Evolutionary conservation across 2,113 vertebrate species (phyloP).

Genomic region (Albula goreensis): DNA sequence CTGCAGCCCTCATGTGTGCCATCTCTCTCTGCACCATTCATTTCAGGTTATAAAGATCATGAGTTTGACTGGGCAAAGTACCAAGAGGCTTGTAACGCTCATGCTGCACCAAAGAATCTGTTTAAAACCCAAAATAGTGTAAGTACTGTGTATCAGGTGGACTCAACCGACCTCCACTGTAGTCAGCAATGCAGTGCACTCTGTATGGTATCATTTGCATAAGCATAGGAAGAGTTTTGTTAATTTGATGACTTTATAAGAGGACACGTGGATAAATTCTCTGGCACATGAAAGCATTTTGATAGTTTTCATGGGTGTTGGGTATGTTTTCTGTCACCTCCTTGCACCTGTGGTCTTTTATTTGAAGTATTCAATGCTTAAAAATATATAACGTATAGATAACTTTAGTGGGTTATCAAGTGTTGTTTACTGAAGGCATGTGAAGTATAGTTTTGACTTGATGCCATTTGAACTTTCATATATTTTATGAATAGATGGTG

Average conservation of each 20-base stretch:
- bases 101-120: conserved; percentile 59
- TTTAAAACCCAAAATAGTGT: conserved; percentile 60
- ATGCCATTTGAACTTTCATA: background rate
- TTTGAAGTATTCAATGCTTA: no score
- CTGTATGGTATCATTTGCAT: background rate
- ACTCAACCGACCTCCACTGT: background rate
- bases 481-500: conserved; percentile 33
- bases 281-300: no score
- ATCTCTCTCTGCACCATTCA: background rate
- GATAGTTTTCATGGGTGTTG: no score
- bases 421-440: background rate
- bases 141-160: conserved; percentile 23
- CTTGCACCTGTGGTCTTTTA: no score
- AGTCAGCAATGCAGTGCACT: background rate
- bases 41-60: conserved; percentile 60
- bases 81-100: conserved; percentile 58
- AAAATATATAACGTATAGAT: no score
- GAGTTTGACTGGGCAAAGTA: conserved; percentile 69
- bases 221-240: background rate
- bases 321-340: no score
- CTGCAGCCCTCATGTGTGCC: conserved; percentile 5
- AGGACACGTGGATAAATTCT: background rate
- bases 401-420: background rate
- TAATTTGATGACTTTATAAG: background rate
- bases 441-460: background rate